Conservation (phyloP, 2,113 vertebrate genomes). For the Cryptotis parvus region DNA sequence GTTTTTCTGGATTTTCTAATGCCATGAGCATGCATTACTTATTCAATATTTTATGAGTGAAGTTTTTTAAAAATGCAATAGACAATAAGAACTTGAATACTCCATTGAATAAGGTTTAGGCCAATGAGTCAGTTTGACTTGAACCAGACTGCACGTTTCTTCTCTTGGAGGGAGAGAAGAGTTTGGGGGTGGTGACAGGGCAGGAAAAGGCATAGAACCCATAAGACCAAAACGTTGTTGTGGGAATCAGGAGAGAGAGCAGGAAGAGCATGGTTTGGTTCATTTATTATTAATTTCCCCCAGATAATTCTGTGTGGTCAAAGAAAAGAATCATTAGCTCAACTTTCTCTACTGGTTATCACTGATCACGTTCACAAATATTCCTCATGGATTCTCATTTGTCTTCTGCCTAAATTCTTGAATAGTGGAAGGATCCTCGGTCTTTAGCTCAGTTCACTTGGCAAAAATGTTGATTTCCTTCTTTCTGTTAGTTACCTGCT, state of each 20-base stretch:
- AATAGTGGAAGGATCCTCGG: background rate
- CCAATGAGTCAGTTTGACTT: background rate
- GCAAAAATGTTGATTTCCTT: slow-evolving; percentile 3
- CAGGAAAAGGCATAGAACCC: background rate
- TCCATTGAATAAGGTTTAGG: background rate
- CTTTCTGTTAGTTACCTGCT: background rate
- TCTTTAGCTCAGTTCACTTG: background rate
- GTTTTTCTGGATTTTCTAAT: background rate
- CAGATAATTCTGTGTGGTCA: background rate
- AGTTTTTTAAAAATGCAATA: slow-evolving; percentile 28
- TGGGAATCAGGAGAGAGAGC: no score
- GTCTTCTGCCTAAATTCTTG: slow-evolving; percentile 36
- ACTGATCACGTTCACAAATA: slow-evolving; percentile 5
- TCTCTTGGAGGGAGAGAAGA: background rate
- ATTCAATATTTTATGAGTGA: slow-evolving; percentile 9
- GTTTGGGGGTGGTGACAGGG: background rate
- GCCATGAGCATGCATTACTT: background rate
- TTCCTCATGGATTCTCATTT: background rate
- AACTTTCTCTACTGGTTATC: background rate
- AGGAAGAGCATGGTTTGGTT: background rate
- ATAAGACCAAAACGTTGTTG: background rate
- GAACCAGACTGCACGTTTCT: background rate
- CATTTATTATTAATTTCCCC: background rate
- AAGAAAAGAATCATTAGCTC: background rate
- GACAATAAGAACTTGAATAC: background rate